Percentiles rank a stretch among this genome's conserved stretches.
Evolutionary conservation across 2,888 invertebrate species (phyloP).

Genomic region (Nineta flava): DNA sequence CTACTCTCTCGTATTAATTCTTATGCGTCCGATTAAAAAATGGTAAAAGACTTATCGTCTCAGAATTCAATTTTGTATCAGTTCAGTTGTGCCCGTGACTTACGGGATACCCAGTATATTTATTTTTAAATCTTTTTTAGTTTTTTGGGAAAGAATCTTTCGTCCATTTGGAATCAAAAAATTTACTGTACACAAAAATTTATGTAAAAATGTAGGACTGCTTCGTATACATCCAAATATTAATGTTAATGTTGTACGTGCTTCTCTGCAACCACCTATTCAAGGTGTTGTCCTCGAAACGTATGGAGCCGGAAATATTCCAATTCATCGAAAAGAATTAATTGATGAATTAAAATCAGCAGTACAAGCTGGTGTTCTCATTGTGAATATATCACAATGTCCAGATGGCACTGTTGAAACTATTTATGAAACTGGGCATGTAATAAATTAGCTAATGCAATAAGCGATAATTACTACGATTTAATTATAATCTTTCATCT

Average conservation of each 20-base stretch:
- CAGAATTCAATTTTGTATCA: background rate
- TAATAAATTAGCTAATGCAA: conserved; percentile 18
- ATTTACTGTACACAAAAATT: conserved; percentile 52
- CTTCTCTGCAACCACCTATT: conserved; percentile 54
- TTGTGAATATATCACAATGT: conserved; percentile 90
- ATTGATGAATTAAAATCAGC: conserved; percentile 55
- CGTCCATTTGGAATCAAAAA: conserved; percentile 42
- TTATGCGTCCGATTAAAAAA: too few species aligned
- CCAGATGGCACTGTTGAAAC: conserved; percentile 59
- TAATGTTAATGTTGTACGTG: conserved; percentile 49
- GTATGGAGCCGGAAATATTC: conserved; percentile 89
- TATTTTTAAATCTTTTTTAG: background rate
- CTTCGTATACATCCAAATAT: conserved; percentile 86
- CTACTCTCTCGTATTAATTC: too few species aligned
- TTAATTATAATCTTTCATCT: conserved; percentile 8
- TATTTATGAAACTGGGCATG: conserved; percentile 75
- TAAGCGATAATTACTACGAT: background rate
- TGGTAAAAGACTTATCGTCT: background rate
- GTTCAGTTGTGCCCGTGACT: background rate
- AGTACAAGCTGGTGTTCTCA: conserved; percentile 58
- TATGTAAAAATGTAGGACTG: conserved; percentile 74
- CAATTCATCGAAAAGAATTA: conserved; percentile 67
- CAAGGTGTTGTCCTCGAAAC: conserved; percentile 77
- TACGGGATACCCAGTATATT: background rate
- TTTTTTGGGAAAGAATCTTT: conserved; percentile 22